These are phyloP conservation scores for Paguma larvata DNA, from an alignment of 2,797 vertebrate genomes.

Conservation along the genomic window DNA sequence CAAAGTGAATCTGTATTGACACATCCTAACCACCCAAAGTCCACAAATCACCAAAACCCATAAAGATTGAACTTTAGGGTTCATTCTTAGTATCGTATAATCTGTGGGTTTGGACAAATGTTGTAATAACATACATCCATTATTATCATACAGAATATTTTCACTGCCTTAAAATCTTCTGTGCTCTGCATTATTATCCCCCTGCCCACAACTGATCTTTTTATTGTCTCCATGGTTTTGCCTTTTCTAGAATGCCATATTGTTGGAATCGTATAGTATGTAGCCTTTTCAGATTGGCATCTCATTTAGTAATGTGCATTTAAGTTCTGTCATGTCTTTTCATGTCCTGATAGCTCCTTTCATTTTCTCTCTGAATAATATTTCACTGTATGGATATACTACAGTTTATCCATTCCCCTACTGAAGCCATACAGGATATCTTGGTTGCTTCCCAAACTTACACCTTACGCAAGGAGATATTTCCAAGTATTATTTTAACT, in stretches of 20 bases:
- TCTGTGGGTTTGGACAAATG: neutral
- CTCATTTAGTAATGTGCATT: neutral
- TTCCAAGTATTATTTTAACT: neutral
- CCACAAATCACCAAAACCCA: neutral
- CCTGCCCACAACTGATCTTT: neutral
- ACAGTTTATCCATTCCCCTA: neutral
- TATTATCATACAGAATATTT: neutral
- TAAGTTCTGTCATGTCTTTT: neutral
- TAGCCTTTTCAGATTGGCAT: neutral
- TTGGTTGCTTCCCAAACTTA: neutral
- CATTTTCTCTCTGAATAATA: neutral
- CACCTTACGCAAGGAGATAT: constrained; percentile 10
- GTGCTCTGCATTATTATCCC: neutral
- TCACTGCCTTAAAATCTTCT: neutral
- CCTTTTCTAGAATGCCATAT: neutral
- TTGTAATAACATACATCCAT: neutral
- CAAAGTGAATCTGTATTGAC: neutral
- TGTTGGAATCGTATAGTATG: neutral
- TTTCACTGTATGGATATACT: neutral
- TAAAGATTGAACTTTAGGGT: neutral
- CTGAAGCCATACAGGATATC: neutral
- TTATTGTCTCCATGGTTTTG: neutral
- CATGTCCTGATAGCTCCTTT: neutral
- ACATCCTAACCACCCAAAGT: neutral
- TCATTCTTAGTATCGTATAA: neutral